Evolutionary conservation across 2,888 invertebrate species (phyloP), one percentile per base, ranked within the genome.

Genomic region (Apamea monoglypha): DNA sequence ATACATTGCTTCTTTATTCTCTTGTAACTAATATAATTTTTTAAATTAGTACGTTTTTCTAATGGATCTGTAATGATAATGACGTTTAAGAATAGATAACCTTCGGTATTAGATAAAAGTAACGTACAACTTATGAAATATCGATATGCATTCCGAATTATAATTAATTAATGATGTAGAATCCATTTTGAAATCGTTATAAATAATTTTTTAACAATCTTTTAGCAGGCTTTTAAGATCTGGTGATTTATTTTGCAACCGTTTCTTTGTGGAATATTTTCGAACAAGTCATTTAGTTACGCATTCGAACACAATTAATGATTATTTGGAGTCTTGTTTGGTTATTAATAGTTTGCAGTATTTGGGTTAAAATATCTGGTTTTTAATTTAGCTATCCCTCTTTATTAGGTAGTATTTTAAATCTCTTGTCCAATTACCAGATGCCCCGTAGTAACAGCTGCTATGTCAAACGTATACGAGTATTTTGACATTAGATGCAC

Each of bases 161-260:
- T 81, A 79, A 83, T 84, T 84, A 84, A 89, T 88, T 85, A 89
- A 82, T 82, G 70, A 80, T 76, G 78, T 76, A 76, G 70, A 71
- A 84, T 74, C n/a, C 44, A 82, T 83, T 86, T 82, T 79, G 83
- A 72, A 86, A 82, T 77, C 16, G 74, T 79, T 85, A 78, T 76
- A 80, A 82, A 84, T 89, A 80, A 75, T 82, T 84, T 70, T 81
- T 18, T 16, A 85, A 84, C 77, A 86, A 87, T 85, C 68, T 77
- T 78, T 82, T 78, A 77, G 70, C 76, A 72, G 59, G 64, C 76
- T 80, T 80, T 70, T 80, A 68, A 75, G 72, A 29, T 72, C 63
- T 70, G n/a, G 4, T 79, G 74, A 80, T 86, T 76, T 72, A 85
- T 89, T 85, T 85, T 59, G 69, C 59, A 79, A 80, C 72, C 69